Evolutionary conservation across 2,113 vertebrate genomes (phyloP), one percentile per base, ranked within the genome.

Genomic region (Clinocottus analis): DNA sequence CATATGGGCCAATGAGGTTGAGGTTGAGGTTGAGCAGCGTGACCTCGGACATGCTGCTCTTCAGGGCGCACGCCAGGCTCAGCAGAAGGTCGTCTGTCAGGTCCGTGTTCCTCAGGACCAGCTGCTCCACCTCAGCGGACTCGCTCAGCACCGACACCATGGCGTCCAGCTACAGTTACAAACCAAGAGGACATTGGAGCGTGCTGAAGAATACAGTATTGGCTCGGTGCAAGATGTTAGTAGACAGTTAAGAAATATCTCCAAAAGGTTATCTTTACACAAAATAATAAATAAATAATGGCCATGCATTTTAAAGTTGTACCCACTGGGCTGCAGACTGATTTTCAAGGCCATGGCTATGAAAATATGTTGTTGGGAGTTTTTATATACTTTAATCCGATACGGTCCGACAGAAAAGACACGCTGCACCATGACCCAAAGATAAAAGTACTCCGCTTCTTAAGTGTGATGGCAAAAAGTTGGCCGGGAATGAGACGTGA

Each of bases 11-110:
- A 0, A 96, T 92, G 80, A 91, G 91, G 87, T 96, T 96, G 47
- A 96, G 93, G 87, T 96, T 96, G 47, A 96, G 94, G 90, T 96
- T 96, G 74, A 96, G 94, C 83, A 90, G 77, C 0, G 90, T 92
- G 85, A 96, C 94, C 75, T 92, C 79, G 0, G 95, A 96, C 21
- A 13, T 78, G 76, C 94, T 96, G 68, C 66, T 89, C 79, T 91
- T 94, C 21, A 96, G 84, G 6, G 93, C 92, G 12, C 53, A 45
- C 0, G 89, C 90, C 73, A 96, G 88, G 68, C 65, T 75, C 35
- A 86, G 77, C 33, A 96, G 90, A 29, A 93, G 89, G 21, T 94
- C 92, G 31, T 96, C 95, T 0, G 94, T 95, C 78, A 96, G 84
- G 62, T 87, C 95, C 0, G 94, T 95, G 90, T 96, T 96, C 85